Evolutionary conservation across 1,140 invertebrate genomes (phyloP).

Genomic region (Eueides isabella): DNA sequence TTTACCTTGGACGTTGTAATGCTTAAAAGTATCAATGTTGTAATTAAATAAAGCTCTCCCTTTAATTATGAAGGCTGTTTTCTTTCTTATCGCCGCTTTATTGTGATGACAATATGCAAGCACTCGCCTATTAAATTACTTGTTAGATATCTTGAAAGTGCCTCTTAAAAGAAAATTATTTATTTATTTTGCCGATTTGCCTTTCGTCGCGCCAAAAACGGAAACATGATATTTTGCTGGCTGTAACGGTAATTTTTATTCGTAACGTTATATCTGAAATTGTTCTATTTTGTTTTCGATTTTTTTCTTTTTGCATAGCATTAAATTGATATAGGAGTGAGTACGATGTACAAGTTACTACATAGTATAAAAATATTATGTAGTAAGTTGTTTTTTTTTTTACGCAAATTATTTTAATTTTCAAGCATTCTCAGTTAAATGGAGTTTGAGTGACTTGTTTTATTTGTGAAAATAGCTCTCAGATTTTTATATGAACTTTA

Average conservation of each 20-base stretch:
- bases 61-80: conserved; percentile 72
- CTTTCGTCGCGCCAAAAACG: conserved; percentile 15
- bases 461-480: not conserved
- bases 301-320: not conserved
- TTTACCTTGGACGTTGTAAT: conserved; percentile 16
- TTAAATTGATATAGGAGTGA: too few relatives aligned
- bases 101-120: conserved; percentile 73
- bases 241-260: not conserved
- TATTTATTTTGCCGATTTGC: conserved; percentile 23
- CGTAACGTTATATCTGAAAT: not conserved
- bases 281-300: not conserved
- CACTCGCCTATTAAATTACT: conserved; percentile 72
- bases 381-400: not conserved
- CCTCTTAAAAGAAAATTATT: conserved; percentile 30
- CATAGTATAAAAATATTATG: too few relatives aligned
- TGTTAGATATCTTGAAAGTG: conserved; percentile 44
- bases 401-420: conserved; percentile 34
- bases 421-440: conserved; percentile 36
- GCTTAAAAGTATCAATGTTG: conserved; percentile 43
- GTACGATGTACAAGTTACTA: too few relatives aligned
- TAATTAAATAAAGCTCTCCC: conserved; percentile 62
- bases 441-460: conserved; percentile 42
- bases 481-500: too few relatives aligned
- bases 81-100: conserved; percentile 73
- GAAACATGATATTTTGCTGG: not conserved